These are phyloP conservation scores for Calliphora vicina DNA, from an alignment of 1,140 invertebrate species.

Conservation along the genomic window DNA sequence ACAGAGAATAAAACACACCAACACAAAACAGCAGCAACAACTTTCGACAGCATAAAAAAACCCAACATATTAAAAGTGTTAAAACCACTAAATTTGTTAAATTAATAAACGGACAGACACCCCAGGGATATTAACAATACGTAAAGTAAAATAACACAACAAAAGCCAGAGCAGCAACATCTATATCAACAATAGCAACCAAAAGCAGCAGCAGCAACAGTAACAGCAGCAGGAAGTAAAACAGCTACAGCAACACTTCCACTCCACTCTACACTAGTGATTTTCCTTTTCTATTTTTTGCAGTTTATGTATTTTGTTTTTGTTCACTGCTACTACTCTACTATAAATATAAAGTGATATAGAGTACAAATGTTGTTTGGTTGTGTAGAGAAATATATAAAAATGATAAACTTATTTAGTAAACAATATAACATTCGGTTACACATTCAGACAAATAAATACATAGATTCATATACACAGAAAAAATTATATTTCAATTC, in stretches of 20 bases:
- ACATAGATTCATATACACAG: no score
- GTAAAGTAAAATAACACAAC: background rate
- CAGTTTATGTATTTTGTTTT: background rate
- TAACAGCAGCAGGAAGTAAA: background rate
- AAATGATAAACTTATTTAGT: conserved; percentile 8
- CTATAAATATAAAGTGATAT: background rate
- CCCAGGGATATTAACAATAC: conserved; percentile 29
- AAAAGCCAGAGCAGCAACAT: background rate
- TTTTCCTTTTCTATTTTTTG: background rate
- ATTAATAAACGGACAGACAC: conserved; percentile 35
- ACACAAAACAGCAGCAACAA: background rate
- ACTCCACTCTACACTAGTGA: background rate
- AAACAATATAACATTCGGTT: background rate
- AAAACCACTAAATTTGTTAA: conserved; percentile 35
- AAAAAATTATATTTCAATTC: no score
- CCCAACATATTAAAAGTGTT: conserved; percentile 31
- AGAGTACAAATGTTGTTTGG: background rate
- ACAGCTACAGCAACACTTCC: background rate
- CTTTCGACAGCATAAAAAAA: background rate
- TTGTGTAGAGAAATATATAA: background rate
- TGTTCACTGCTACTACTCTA: background rate
- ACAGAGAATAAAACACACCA: background rate
- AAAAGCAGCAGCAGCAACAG: background rate
- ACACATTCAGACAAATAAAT: background rate
- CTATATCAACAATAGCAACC: background rate